These are phyloP conservation scores for Lepisosteus oculatus DNA, from an alignment of 2,113 vertebrate genomes.

Conservation along the genomic window DNA sequence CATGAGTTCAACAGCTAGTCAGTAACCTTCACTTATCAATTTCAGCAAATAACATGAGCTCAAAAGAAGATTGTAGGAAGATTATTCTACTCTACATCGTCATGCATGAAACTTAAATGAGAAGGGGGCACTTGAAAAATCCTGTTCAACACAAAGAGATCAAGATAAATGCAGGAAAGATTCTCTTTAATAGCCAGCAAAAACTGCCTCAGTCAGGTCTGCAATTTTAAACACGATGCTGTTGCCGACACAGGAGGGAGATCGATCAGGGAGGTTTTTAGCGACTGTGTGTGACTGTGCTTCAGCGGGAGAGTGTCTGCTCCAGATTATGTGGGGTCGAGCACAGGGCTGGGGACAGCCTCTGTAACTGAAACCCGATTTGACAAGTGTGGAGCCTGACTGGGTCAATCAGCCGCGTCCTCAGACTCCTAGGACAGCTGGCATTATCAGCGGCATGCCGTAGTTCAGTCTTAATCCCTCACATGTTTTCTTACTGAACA, in stretches of 20 bases:
- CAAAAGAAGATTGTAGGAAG: constrained; percentile 30
- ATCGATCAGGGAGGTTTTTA: constrained; percentile 13
- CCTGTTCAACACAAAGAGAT: constrained; percentile 41
- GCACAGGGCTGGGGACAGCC: neutral
- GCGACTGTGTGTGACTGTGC: neutral
- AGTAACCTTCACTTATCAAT: constrained; percentile 56
- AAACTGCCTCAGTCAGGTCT: constrained; percentile 20
- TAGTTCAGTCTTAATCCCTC: neutral
- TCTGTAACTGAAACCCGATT: constrained; percentile 4
- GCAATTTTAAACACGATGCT: neutral
- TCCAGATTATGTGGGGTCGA: neutral
- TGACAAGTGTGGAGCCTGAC: neutral
- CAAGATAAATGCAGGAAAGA: constrained; percentile 22
- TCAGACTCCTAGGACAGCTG: neutral
- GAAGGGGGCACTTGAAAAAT: constrained; percentile 45
- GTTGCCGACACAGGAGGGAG: neutral
- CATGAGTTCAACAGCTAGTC: constrained; percentile 25
- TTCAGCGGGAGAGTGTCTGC: neutral
- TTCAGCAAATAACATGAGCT: constrained; percentile 38
- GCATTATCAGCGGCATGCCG: neutral
- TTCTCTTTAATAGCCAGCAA: constrained; percentile 14
- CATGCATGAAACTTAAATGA: constrained; percentile 9
- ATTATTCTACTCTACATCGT: constrained; percentile 39
- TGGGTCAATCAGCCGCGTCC: neutral
- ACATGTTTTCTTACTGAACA: no score